Base-by-base conservation (phyloP, 2,888 invertebrate genomes). In the Anorthoa munda region DNA sequence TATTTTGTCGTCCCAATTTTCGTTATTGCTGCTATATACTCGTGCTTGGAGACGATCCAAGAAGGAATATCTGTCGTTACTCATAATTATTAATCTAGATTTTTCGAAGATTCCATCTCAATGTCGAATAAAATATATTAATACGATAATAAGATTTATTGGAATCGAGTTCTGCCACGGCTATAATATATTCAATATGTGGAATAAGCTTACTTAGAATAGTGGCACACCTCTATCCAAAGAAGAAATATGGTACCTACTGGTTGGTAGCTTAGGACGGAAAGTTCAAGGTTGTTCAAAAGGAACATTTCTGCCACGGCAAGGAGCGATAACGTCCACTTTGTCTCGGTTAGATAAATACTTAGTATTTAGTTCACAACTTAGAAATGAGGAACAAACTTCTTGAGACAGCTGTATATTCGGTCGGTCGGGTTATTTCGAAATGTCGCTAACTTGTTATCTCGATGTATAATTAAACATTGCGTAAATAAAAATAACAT, bases 281-380 rank as follows among this genome's bases (percentile, higher is more conserved):
- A 68, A 79, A 85, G 76, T 83, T 85, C 76, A 85, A 81, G 81
- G 81, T 79, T 81, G 61, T 75, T 83, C 58, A 66, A 77, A 82
- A 76, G 72, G 73, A 76, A 79, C 79, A 72, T 74, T 78, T 71
- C 65, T 77, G 77, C 45, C 55, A 72, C 56, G 64, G 50, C 18
- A 59, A 63, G 63, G 56, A 61, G 55, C 55, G 83, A 85, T 85
- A 85, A 83, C 65, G 85, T 79, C 79, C 75, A 83, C 75, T 81
- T 79, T 73, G 79, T 79, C 63, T 72, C 39, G 65, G 64, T 65
- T 50, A 79, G 85, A 79, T 79, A 76, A 76, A 74, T 82, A 83
- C 83, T 83, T 82, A 63, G 72, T 79, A 73, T 82, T 76, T 85
- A 79, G 79, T 83, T 85, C 17, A 45, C 13, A 82, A 85, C 82